Conservation (phyloP, 2,888 invertebrate genomes). For the Pristionchus japonicus region DNA sequence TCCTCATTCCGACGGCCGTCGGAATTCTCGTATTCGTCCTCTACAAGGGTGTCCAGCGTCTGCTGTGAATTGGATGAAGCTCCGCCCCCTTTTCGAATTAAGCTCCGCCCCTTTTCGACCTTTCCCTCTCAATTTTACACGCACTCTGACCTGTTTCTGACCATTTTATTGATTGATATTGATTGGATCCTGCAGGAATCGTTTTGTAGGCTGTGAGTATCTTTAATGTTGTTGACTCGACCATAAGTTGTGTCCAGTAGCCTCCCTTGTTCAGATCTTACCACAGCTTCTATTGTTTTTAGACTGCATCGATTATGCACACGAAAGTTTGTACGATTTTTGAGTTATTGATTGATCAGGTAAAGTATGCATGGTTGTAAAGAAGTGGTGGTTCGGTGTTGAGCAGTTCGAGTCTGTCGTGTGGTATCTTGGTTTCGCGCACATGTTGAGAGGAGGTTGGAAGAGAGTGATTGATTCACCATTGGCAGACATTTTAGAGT, state of each 20-base stretch:
- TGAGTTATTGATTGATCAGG: neutral
- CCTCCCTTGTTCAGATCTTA: neutral
- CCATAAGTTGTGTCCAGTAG: too few relatives aligned
- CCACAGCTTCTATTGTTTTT: conserved; percentile 1
- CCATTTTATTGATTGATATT: too few relatives aligned
- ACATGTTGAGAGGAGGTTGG: neutral
- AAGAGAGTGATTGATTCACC: neutral
- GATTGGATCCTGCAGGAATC: too few relatives aligned
- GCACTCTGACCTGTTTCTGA: too few relatives aligned
- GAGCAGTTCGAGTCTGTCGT: neutral
- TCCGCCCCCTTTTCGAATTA: neutral
- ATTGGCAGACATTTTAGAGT: too few relatives aligned
- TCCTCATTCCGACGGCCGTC: conserved; percentile 74
- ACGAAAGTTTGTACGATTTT: conserved; percentile 13
- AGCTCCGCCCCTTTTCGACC: neutral
- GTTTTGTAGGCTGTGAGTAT: too few relatives aligned
- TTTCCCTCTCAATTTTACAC: neutral
- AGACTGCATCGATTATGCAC: neutral
- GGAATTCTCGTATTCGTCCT: conserved; percentile 69
- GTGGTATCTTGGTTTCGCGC: neutral
- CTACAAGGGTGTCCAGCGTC: conserved; percentile 61
- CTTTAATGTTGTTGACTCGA: neutral
- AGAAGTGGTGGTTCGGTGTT: neutral
- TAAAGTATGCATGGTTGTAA: conserved; percentile 31
- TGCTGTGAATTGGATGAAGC: neutral